Evolutionary conservation across 2,113 vertebrate species (phyloP), one percentile per base, ranked within the genome.

Genomic region (Austrofundulus limnaeus): DNA sequence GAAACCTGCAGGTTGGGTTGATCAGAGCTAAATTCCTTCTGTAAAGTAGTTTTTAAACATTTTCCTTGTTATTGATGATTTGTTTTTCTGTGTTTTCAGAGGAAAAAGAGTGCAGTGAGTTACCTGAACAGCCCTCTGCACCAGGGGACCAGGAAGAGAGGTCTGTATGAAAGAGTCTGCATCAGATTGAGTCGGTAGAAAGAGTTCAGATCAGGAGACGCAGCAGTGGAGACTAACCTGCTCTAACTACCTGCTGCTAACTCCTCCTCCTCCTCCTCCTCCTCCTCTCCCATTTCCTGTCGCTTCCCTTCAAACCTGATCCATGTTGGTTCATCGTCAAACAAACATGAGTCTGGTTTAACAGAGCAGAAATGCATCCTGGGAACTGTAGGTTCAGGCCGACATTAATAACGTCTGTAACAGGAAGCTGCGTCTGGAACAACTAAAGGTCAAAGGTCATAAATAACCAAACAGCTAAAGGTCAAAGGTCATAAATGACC

Each of bases 101-200:
- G 97, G 81, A 99, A 99, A 91, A 99, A 98, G 92, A 98, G 93
- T 43, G 93, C 96, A 6, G 96, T 99, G 88, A 98, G 96, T 6
- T 99, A 99, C 89, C 92, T 99, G 92, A 99, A 99, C 91, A 97
- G 95, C 87, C 98, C 96, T 79, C 90, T 97, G 89, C 96, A 98
- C 91, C 96, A 95, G 9, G 96, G 95, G 73, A 97, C 96, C 77
- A 93, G 96, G 81, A 99, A 98, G 93, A 94, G 97, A 98, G 97
- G 97, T 99, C 88, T 88, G 94, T 86, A 78, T 82, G 23, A 77
- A 47, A 25, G 60, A 31, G 31, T n/a, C 24, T 37, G 28, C 16
- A 12, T 15, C 15, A 28, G 41, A 4, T 5, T 45, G 11, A 24
- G 15, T 41, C 6, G 37, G 57, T 47, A 62, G 56, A 73, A 47